Evolutionary conservation across 2,113 vertebrate genomes (phyloP).

Genomic region (Desmodus rotundus): DNA sequence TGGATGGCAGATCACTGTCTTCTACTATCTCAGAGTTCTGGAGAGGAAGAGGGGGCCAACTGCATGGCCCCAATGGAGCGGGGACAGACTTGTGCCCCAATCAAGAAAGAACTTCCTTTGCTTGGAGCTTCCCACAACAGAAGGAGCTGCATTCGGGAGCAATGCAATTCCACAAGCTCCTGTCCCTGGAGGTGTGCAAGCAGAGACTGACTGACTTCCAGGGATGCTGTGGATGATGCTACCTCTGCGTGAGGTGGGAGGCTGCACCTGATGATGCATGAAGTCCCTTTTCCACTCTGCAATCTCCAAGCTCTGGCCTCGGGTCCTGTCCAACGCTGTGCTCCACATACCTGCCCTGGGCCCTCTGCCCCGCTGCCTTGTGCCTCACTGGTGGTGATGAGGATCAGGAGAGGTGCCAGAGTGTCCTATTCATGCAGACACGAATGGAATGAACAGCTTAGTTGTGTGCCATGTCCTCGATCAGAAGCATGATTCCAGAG

Average conservation of each 20-base stretch:
- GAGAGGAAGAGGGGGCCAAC: no score
- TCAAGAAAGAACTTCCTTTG: neutral
- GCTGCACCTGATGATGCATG: neutral
- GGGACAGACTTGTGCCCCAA: neutral
- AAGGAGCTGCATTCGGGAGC: neutral
- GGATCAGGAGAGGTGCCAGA: neutral
- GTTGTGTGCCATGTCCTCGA: neutral
- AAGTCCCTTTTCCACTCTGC: neutral
- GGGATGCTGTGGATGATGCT: neutral
- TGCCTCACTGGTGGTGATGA: neutral
- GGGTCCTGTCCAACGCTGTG: neutral
- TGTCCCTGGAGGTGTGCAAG: neutral
- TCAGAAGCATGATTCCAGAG: conserved; percentile 85
- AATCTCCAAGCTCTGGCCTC: neutral
- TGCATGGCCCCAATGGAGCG: neutral
- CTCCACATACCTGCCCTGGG: neutral
- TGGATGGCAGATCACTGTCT: neutral
- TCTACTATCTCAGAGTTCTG: neutral
- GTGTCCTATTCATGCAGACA: conserved; percentile 19
- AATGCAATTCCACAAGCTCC: neutral
- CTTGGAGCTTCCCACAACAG: neutral
- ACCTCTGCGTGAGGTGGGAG: neutral
- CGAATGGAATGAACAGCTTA: conserved; percentile 24
- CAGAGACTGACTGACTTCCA: neutral
- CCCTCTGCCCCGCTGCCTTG: neutral